Evolutionary conservation across 2,113 vertebrate species (phyloP), one percentile per base, ranked within the genome.

Genomic region (Saimiri boliviensis): DNA sequence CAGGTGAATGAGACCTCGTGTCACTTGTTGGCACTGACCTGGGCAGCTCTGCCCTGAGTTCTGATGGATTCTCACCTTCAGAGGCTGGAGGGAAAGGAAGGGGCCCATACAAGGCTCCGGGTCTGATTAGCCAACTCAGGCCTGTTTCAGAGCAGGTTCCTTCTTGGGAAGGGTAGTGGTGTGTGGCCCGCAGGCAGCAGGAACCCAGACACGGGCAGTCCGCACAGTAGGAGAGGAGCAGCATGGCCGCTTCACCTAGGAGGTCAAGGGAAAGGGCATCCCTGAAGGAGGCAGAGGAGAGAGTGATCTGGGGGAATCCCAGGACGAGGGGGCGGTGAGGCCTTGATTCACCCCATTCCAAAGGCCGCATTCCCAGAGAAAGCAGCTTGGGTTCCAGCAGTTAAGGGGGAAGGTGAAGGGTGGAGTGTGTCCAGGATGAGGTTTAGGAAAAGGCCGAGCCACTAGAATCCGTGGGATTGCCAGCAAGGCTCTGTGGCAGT

Each of bases 251-350:
- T 63, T 3, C 30, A 19, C 10, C 1, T 0, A 6, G 7, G 10
- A 5, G 37, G 12, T 79, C 58, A 13, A n/a, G 2, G 12, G 16
- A 1, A 40, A 0, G 3, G 7, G 17, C 3, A 2, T 11, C n/a
- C 52, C 3, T 17, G n/a, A 3, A 13, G 11, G 23, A 4, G 21
- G 6, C 42, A n/a, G 3, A 35, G 49, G 52, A 30, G 3, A 80
- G n/a, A 19, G n/a, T 5, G 14, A 0, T 9, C 0, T 19, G 16
- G 8, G n/a, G 1, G 23, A 2, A 30, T 23, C 8, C 1, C 19
- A 40, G 13, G 25, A 42, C 1, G 0, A 10, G 40, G 30, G 7
- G 5, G 1, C 16, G 8, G 7, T 30, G 45, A 70, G n/a, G 3
- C 8, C 86, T 91, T 74, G 35, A 27, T 40, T 45, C 13, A 42